These are phyloP conservation scores for Acanthiza pusilla DNA, from an alignment of 2,797 vertebrate genomes.

Conservation along the genomic window DNA sequence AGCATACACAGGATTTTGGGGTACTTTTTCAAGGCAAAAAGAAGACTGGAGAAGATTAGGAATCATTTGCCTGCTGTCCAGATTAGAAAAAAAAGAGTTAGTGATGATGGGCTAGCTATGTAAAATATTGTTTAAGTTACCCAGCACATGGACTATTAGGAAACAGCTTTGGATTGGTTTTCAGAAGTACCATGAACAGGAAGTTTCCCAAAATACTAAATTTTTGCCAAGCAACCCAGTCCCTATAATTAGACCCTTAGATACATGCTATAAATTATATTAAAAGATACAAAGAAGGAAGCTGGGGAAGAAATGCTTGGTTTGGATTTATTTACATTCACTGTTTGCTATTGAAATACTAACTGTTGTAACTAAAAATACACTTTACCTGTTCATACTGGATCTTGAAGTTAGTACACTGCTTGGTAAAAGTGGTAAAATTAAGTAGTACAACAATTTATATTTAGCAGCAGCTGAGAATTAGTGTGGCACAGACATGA, in stretches of 20 bases:
- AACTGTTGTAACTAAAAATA: background rate
- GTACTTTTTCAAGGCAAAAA: background rate
- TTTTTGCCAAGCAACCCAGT: constrained; percentile 57
- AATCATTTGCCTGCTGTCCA: background rate
- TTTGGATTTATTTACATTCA: background rate
- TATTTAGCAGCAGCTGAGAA: background rate
- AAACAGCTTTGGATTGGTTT: background rate
- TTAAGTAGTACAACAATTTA: background rate
- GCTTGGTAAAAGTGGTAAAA: background rate
- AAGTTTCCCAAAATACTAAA: constrained; percentile 41
- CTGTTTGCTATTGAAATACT: background rate
- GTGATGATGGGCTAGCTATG: background rate
- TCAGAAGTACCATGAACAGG: background rate
- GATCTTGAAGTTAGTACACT: background rate
- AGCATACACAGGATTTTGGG: background rate
- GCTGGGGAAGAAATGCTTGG: background rate
- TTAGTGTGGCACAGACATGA: no score
- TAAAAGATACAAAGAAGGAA: background rate
- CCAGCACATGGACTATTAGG: background rate
- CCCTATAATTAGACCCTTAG: constrained; percentile 27
- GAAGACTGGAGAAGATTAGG: background rate
- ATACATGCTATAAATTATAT: background rate
- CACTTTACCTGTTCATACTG: background rate
- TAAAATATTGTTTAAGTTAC: background rate
- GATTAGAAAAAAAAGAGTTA: background rate